These are phyloP conservation scores for Hydropotes inermis DNA, from an alignment of 2,113 vertebrate genomes.

Conservation along the genomic window DNA sequence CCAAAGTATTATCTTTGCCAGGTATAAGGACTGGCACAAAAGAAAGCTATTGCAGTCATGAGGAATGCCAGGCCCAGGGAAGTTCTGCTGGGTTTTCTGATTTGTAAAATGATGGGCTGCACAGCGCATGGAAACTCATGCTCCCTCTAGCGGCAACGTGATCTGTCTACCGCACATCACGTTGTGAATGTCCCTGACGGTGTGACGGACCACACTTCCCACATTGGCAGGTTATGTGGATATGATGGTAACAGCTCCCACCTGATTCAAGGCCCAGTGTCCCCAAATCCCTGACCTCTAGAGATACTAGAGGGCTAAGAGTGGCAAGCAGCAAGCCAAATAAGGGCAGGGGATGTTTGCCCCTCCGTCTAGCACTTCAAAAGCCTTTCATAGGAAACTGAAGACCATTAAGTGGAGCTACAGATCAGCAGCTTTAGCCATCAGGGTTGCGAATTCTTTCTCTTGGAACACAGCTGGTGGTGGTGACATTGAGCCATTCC, in stretches of 20 bases:
- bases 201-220: too few relatives aligned
- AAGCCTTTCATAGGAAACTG: background rate
- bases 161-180: background rate
- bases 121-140: background rate
- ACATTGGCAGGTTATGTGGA: background rate
- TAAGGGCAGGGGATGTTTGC: background rate
- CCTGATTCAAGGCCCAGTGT: background rate
- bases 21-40: background rate
- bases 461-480: background rate
- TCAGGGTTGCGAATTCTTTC: background rate
- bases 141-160: background rate
- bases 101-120: background rate
- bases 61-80: background rate
- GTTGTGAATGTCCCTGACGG: rapidly evolving
- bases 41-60: background rate
- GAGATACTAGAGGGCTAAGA: background rate
- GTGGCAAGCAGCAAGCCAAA: background rate
- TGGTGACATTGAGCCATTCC: background rate
- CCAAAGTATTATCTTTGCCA: background rate
- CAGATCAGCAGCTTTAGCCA: background rate
- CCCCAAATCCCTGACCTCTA: background rate
- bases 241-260: background rate
- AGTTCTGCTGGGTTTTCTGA: background rate
- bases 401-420: background rate
- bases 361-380: background rate